Evolutionary conservation across 2,888 invertebrate species (phyloP).

Genomic region (Volucella bombylans): DNA sequence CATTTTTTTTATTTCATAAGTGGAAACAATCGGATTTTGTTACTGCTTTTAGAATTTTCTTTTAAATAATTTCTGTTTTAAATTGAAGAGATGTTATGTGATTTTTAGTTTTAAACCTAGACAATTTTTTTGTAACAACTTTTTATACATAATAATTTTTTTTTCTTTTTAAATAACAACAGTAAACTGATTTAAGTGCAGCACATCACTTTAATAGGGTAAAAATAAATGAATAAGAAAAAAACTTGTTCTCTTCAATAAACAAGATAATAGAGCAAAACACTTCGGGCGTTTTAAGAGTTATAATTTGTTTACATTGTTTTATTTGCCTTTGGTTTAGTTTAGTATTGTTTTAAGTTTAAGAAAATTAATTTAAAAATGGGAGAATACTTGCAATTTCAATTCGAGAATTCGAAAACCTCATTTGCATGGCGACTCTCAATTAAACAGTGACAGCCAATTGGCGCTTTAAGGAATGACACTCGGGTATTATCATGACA

Average conservation of each 20-base stretch:
- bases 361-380: no score
- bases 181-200: slow-evolving; percentile 41
- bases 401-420: no score
- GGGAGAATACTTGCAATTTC: no score
- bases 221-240: neutral
- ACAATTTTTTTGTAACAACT: slow-evolving; percentile 22
- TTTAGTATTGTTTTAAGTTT: no score
- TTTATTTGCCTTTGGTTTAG: no score
- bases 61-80: neutral
- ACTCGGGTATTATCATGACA: no score
- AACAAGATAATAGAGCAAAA: neutral
- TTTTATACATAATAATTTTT: slow-evolving; percentile 25
- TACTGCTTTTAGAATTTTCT: slow-evolving; percentile 11
- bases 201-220: slow-evolving; percentile 12
- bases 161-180: slow-evolving; percentile 28
- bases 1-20: neutral
- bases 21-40: neutral
- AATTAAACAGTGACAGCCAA: no score
- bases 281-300: neutral
- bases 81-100: slow-evolving; percentile 11
- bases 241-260: neutral
- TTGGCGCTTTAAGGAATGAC: no score
- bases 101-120: slow-evolving; percentile 23
- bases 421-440: no score
- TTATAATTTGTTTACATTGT: no score